Evolutionary conservation across 2,113 vertebrate genomes (phyloP), one percentile per base, ranked within the genome.

Genomic region (Mormyrus iriodes): DNA sequence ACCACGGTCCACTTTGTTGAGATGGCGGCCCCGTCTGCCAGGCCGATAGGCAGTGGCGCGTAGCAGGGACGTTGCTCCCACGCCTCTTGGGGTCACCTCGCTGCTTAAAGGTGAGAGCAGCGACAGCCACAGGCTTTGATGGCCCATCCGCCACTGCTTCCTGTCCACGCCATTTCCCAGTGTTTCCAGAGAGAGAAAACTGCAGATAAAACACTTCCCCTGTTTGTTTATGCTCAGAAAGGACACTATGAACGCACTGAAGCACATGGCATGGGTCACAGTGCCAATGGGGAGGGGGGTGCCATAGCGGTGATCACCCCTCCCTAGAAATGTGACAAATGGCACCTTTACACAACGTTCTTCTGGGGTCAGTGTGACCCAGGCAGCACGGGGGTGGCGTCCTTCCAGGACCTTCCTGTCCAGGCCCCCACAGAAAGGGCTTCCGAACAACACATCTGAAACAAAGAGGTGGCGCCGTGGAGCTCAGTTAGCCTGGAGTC

Each of bases 151-250:
- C 39, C 19, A 4, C 48, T 1, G 49, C 88, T 88, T 88, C 73
- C 73, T 12, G 39, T 13, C 35, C 49, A 48, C 49, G 53, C 46
- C 51, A 13, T 82, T 88, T 82, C 51, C 88, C 49, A 76, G 13
- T 12, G 69, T 88, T 83, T 51, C 73, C 88, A 52, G 35, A 51
- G 49, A 44, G 49, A 24, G 58, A 69, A 21, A 82, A 53, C 69
- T 31, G n/a, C 65, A 76, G 61, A 83, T 51, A 21, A 31, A 51
- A 35, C 49, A 82, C 88, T 82, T 88, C 88, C 88, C 52, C 49
- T 39, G 48, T 88, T 88, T 88, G 88, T 88, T 88, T 79, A 49
- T 10, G 7, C 35, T 83, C 69, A 35, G 52, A 76, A 76, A 55
- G 69, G 88, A 83, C 52, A 73, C 52, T 48, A 88, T 44, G 73